Evolutionary conservation across 2,797 vertebrate species (phyloP).

Genomic region (Sternotherus odoratus): DNA sequence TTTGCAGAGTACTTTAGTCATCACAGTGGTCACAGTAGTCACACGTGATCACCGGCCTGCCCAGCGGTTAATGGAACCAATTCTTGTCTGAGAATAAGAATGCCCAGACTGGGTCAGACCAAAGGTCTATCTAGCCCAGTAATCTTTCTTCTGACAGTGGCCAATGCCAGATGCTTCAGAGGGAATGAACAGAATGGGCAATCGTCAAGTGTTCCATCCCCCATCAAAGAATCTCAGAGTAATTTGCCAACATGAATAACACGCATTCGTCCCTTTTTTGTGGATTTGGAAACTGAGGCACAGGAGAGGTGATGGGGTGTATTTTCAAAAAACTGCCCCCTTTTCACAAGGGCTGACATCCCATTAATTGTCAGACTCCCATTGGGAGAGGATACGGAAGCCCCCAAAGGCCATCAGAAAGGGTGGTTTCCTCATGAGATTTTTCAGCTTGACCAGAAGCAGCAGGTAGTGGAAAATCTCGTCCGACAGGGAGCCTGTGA

Average conservation of each 20-base stretch:
- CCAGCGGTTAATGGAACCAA: background rate
- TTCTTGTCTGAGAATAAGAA: background rate
- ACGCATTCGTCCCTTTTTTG: background rate
- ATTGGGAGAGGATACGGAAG: background rate
- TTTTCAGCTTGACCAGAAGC: background rate
- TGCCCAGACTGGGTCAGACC: background rate
- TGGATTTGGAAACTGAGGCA: background rate
- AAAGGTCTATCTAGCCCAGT: background rate
- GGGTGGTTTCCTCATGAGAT: background rate
- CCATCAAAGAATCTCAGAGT: background rate
- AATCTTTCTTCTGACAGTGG: background rate
- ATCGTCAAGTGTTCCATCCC: background rate
- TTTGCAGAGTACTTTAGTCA: background rate
- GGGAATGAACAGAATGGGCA: background rate
- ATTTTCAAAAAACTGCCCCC: background rate
- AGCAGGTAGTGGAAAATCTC: too few relatives aligned
- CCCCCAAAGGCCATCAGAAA: background rate
- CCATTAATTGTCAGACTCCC: background rate
- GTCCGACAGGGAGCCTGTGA: background rate
- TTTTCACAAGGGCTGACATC: background rate
- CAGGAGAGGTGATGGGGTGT: background rate
- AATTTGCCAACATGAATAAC: background rate
- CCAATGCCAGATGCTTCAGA: background rate
- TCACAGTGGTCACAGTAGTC: too few relatives aligned
- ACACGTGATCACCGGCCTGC: background rate